Percentiles rank a stretch among this genome's conserved stretches.
These are phyloP conservation scores for Oophaga sylvatica DNA, from an alignment of 2,797 vertebrate species.

Conservation along the genomic window DNA sequence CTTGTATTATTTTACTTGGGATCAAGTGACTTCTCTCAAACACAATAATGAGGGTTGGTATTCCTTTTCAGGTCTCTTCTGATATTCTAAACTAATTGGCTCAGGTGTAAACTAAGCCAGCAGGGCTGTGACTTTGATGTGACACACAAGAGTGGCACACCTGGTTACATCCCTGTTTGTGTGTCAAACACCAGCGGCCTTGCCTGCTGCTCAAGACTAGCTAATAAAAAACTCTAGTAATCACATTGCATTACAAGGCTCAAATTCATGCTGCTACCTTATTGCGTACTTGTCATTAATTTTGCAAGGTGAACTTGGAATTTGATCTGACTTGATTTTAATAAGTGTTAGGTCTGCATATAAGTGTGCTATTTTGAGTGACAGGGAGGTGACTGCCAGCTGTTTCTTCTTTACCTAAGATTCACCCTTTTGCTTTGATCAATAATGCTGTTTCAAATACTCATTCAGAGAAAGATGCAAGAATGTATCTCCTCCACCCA, in stretches of 20 bases:
- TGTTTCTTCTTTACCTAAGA: slow-evolving; percentile 71
- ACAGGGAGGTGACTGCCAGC: slow-evolving; percentile 73
- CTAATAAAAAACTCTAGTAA: slow-evolving; percentile 77
- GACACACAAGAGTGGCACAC: slow-evolving; percentile 72
- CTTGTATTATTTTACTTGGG: slow-evolving; percentile 80
- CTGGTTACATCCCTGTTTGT: slow-evolving; percentile 76
- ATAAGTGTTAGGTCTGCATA: slow-evolving; percentile 72
- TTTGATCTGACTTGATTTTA: slow-evolving; percentile 79
- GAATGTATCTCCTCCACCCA: slow-evolving; percentile 59
- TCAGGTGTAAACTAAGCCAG: slow-evolving; percentile 93
- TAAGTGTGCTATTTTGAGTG: slow-evolving; percentile 61
- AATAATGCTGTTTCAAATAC: slow-evolving; percentile 72
- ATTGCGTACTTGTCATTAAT: slow-evolving; percentile 81
- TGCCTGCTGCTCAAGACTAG: slow-evolving; percentile 75
- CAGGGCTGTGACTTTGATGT: slow-evolving; percentile 86
- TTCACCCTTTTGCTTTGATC: slow-evolving; percentile 73
- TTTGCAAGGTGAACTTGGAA: slow-evolving; percentile 83
- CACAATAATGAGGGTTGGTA: slow-evolving; percentile 75
- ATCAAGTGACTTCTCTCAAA: slow-evolving; percentile 83
- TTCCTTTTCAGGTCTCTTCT: slow-evolving; percentile 81
- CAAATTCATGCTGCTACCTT: slow-evolving; percentile 76
- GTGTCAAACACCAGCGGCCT: slow-evolving; percentile 77
- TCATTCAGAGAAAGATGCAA: slow-evolving; percentile 67
- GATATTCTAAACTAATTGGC: slow-evolving; percentile 94
- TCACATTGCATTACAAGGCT: slow-evolving; percentile 78